Conservation (phyloP, 2,797 vertebrate genomes). For the Centroberyx gerrardi region DNA sequence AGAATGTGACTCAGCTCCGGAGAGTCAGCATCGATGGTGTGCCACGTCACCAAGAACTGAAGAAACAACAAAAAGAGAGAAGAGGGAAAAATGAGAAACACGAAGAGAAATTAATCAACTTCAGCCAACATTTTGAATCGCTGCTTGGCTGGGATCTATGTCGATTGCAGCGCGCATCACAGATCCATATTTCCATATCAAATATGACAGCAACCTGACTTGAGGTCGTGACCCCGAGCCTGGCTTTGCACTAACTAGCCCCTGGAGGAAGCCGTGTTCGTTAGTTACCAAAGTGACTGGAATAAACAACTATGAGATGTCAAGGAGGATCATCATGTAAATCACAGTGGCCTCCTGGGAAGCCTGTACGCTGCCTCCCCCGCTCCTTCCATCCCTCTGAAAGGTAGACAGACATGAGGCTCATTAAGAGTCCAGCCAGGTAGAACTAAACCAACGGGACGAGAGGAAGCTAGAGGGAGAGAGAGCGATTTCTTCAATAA, state of each 20-base stretch:
- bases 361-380: constrained; percentile 10
- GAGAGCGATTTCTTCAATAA: constrained; percentile 27
- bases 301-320: constrained; percentile 62
- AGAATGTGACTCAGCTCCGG: constrained; percentile 96
- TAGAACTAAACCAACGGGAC: constrained; percentile 57
- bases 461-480: constrained; percentile 28
- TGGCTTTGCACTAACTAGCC: constrained; percentile 45
- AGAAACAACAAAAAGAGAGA: constrained; percentile 25
- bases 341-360: constrained; percentile 45
- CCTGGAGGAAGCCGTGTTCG: constrained; percentile 54
- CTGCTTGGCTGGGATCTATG: neutral
- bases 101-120: neutral
- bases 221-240: constrained; percentile 16
- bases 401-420: constrained; percentile 30
- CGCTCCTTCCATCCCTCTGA: constrained; percentile 21
- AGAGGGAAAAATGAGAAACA: constrained; percentile 4
- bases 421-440: constrained; percentile 69
- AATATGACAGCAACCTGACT: constrained; percentile 17
- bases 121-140: neutral
- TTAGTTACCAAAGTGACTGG: constrained; percentile 43
- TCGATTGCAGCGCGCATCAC: neutral
- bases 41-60: constrained; percentile 97
- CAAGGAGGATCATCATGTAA: constrained; percentile 42
- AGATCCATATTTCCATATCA: constrained; percentile 10
- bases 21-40: constrained; percentile 96